Percentiles rank a stretch among this genome's conserved stretches.
These are phyloP conservation scores for Heteropelma amictum DNA, from an alignment of 2,888 invertebrate species.

Conservation along the genomic window DNA sequence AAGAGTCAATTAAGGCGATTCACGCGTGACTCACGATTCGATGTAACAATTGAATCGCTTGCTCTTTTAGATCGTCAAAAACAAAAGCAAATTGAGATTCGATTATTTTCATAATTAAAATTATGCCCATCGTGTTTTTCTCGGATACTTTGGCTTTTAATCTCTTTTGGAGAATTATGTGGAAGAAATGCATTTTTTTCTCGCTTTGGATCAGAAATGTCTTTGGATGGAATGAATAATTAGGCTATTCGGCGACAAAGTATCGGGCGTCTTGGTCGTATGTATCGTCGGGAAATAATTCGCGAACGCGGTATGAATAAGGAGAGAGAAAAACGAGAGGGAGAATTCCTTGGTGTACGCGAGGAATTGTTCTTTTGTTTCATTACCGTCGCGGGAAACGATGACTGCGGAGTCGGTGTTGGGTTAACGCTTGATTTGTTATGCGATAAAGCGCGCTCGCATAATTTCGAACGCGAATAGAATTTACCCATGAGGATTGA, in stretches of 20 bases:
- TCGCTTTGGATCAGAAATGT: too few species aligned
- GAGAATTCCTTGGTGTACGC: slow-evolving; percentile 19
- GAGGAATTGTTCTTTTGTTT: slow-evolving; percentile 39
- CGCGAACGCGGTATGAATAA: background rate
- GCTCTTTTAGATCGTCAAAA: too few species aligned
- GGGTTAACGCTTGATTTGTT: slow-evolving; percentile 29
- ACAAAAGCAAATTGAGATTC: too few species aligned
- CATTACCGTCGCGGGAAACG: slow-evolving; percentile 21
- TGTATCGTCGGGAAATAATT: background rate
- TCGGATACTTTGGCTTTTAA: too few species aligned
- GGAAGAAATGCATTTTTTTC: too few species aligned
- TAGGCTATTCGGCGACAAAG: too few species aligned
- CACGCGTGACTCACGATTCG: background rate
- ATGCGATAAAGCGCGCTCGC: slow-evolving; percentile 39
- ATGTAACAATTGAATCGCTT: too few species aligned
- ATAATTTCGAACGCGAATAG: slow-evolving; percentile 31
- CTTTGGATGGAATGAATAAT: too few species aligned
- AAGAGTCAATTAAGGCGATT: background rate
- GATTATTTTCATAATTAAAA: too few species aligned
- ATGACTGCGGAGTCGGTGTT: slow-evolving; percentile 1
- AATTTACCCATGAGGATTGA: slow-evolving; percentile 26
- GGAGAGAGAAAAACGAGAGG: background rate
- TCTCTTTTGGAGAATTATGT: too few species aligned
- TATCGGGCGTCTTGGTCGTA: too few species aligned
- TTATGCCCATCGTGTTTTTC: too few species aligned